A percentile compares a stretch with the other conserved stretches of the same genome.
Evolutionary conservation across 53 echinoderm and acorn worm genomes (phyloP).

Genomic region (Echinarachnius parma): DNA sequence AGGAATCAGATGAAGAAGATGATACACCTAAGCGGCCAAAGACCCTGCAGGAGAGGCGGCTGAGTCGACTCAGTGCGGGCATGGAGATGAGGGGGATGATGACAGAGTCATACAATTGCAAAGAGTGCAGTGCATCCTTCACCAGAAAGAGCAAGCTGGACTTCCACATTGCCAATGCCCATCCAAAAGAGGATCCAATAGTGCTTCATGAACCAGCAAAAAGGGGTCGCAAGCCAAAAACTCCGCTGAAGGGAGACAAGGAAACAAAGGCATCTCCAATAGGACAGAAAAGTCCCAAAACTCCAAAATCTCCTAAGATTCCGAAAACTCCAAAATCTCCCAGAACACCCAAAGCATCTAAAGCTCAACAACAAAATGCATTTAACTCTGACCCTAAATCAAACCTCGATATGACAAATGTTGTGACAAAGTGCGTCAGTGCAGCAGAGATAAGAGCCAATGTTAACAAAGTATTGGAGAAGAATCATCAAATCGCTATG

Average conservation of each 20-base stretch:
- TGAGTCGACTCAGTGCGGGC: conserved; percentile 27
- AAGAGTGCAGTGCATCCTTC: conserved; percentile 31
- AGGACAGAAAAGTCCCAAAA: not conserved
- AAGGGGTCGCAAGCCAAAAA: conserved; percentile 22
- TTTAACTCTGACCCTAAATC: too few species aligned
- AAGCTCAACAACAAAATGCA: conserved; percentile 1
- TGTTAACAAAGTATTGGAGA: too few species aligned
- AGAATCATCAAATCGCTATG: not conserved
- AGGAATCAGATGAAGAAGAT: conserved; percentile 11
- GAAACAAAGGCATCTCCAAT: not conserved
- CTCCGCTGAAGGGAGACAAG: conserved; percentile 28
- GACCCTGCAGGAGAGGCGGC: conserved; percentile 19
- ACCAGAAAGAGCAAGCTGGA: conserved; percentile 34
- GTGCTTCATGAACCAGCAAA: not conserved
- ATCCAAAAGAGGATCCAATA: conserved; percentile 6
- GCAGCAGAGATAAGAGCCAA: too few species aligned
- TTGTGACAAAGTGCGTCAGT: too few species aligned
- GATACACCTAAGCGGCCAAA: conserved; percentile 10
- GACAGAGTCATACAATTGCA: conserved; percentile 33
- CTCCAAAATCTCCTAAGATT: not conserved
- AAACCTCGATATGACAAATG: too few species aligned
- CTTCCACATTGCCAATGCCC: conserved; percentile 30
- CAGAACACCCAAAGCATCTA: not conserved
- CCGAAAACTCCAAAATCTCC: not conserved
- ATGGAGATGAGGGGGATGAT: conserved; percentile 42